Evolutionary conservation across 92 coral and sea anemone genomes (phyloP).

Genomic region (Zoanthus solanderi): DNA sequence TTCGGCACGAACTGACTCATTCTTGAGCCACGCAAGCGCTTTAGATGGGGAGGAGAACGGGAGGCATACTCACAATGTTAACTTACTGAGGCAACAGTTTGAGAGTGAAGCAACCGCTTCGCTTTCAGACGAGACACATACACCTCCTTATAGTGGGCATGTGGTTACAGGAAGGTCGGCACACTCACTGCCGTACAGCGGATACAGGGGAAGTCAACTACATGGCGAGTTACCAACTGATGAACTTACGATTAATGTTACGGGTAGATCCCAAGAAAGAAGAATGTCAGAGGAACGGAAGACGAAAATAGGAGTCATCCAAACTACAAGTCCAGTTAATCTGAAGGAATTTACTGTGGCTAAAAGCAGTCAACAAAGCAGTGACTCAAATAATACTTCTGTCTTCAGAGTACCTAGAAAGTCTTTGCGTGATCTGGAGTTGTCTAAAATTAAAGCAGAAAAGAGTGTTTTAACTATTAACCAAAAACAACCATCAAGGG

Average conservation of each 20-base stretch:
- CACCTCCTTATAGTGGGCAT: conserved; percentile 23
- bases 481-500: conserved; percentile 45
- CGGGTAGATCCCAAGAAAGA: conserved; percentile 36
- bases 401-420: conserved; percentile 26
- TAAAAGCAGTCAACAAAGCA: conserved; percentile 25
- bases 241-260: conserved; percentile 19
- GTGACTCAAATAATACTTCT: conserved; percentile 4
- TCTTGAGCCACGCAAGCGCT: conserved; percentile 34
- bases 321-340: conserved; percentile 83
- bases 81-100: conserved; percentile 57
- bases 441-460: conserved; percentile 20
- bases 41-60: conserved; percentile 27
- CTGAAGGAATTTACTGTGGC: conserved; percentile 70
- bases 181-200: conserved; percentile 23
- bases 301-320: conserved; percentile 67
- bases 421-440: conserved; percentile 5
- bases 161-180: neutral
- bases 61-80: conserved; percentile 29
- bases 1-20: conserved; percentile 34
- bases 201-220: neutral
- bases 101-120: conserved; percentile 30
- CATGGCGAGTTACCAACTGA: conserved; percentile 14
- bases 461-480: conserved; percentile 46
- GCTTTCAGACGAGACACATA: neutral
- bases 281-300: conserved; percentile 32